Conservation (phyloP, 1,140 invertebrate genomes). For the Zophobas atratus region DNA sequence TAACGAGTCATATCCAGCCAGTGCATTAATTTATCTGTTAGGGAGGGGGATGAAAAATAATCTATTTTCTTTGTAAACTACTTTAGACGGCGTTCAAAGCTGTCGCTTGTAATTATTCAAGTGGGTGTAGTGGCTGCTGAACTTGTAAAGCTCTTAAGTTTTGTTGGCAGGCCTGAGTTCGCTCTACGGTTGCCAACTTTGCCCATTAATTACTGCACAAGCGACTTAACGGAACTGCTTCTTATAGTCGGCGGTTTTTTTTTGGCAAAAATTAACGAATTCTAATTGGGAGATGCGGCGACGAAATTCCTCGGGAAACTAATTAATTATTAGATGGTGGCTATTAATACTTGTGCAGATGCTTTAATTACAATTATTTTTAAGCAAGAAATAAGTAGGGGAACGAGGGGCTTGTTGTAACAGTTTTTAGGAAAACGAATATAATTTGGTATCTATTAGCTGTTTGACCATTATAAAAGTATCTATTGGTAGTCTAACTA, state of each 20-base stretch:
- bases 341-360: no score
- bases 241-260: slow-evolving; percentile 34
- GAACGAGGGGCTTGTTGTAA: no score
- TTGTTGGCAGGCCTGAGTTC: slow-evolving; percentile 57
- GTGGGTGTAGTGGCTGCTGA: slow-evolving; percentile 62
- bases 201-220: slow-evolving; percentile 63
- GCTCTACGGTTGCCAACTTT: slow-evolving; percentile 62
- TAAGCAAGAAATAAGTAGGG: no score
- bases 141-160: slow-evolving; percentile 65
- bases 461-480: no score
- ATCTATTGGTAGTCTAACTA: no score
- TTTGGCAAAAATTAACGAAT: slow-evolving; percentile 24
- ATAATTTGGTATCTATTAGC: no score
- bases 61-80: slow-evolving; percentile 65
- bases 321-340: neutral
- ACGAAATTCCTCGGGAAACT: neutral
- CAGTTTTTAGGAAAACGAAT: no score
- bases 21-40: slow-evolving; percentile 58
- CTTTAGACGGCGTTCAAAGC: slow-evolving; percentile 62
- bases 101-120: slow-evolving; percentile 66
- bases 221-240: slow-evolving; percentile 57
- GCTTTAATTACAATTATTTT: no score
- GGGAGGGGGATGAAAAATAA: slow-evolving; percentile 59
- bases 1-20: slow-evolving; percentile 37
- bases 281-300: neutral